These are phyloP conservation scores for Paedocypris sp. DNA, from an alignment of 2,113 vertebrate species.

Conservation along the genomic window DNA sequence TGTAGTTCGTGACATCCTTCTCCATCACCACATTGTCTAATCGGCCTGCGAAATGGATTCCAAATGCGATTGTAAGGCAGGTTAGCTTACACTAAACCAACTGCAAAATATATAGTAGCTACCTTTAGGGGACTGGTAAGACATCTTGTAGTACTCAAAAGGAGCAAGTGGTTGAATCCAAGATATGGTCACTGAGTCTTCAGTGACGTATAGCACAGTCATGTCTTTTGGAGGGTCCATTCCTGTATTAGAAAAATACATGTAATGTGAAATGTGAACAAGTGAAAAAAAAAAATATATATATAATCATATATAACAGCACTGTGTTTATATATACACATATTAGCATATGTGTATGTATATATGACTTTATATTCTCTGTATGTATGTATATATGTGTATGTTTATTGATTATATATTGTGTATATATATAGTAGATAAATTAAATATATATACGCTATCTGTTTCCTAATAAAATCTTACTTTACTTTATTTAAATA, in stretches of 20 bases:
- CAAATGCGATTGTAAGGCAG: not conserved
- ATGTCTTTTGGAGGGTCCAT: slow-evolving; percentile 81
- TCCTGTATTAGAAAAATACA: slow-evolving; percentile 52
- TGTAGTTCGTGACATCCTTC: slow-evolving; percentile 71
- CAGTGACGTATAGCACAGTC: slow-evolving; percentile 71
- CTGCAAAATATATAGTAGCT: slow-evolving; percentile 14
- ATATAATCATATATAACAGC: too few relatives aligned
- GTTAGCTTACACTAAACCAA: too few relatives aligned
- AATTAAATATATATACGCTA: too few relatives aligned
- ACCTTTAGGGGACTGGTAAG: slow-evolving; percentile 79
- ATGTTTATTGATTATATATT: too few relatives aligned
- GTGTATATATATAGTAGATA: too few relatives aligned
- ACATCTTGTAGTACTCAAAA: slow-evolving; percentile 87
- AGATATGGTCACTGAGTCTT: slow-evolving; percentile 70
- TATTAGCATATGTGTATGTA: too few relatives aligned
- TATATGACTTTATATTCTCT: too few relatives aligned
- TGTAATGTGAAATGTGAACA: not conserved
- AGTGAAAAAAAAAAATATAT: not conserved
- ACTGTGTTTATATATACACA: too few relatives aligned
- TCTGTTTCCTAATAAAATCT: too few relatives aligned
- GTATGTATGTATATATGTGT: too few relatives aligned
- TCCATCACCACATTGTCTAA: slow-evolving; percentile 76
- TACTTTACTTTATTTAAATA: too few relatives aligned
- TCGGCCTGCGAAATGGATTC: slow-evolving; percentile 57
- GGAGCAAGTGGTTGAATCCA: slow-evolving; percentile 75